Evolutionary conservation across 1,140 invertebrate species (phyloP), one percentile per base, ranked within the genome.

Genomic region (Bombus waltoni): DNA sequence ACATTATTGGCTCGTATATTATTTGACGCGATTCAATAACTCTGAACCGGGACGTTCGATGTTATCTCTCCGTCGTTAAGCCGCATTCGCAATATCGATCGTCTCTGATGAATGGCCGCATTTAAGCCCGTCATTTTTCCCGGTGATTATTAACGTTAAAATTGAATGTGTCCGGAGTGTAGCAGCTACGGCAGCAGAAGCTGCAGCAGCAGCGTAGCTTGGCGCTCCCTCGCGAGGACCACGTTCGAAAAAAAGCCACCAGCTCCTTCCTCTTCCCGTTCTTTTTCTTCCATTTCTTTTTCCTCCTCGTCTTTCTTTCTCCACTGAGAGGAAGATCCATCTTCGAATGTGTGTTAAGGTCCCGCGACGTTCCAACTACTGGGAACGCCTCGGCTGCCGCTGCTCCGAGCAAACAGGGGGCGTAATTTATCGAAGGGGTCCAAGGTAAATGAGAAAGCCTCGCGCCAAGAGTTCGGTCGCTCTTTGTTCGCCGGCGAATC

Each of bases 1-100:
- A 92, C 90, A 93, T 93, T 93, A 93, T 93, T 93, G 91, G 92
- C 90, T 93, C 93, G 91, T 94, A 94, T 93, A 93, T 94, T 93
- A 94, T 93, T 93, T 94, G 91, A 92, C 88, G 93, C 90, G 89
- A 93, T 94, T 94, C 93, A 94, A 94, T 94, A 93, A 93, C 91
- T 93, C 89, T 86, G 86, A 70, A 79, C 73, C 86, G 86, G 87
- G 88, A 92, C 83, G 81, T 83, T 73, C 88, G 92, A 93, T 93
- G 87, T 70, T 93, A 93, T 93, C 92, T 90, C 87, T 86, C 78
- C 88, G 88, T 91, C 91, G 92, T 93, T 93, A 93, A 93, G 86
- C 85, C 79, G 90, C 87, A 92, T 93, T 91, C 91, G 92, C 90
- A 92, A 92, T 93, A 93, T 94, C 92, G 93, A 91, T 91, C 90